Evolutionary conservation across 2,888 invertebrate species (phyloP).

Genomic region (Tenodera sinensis): DNA sequence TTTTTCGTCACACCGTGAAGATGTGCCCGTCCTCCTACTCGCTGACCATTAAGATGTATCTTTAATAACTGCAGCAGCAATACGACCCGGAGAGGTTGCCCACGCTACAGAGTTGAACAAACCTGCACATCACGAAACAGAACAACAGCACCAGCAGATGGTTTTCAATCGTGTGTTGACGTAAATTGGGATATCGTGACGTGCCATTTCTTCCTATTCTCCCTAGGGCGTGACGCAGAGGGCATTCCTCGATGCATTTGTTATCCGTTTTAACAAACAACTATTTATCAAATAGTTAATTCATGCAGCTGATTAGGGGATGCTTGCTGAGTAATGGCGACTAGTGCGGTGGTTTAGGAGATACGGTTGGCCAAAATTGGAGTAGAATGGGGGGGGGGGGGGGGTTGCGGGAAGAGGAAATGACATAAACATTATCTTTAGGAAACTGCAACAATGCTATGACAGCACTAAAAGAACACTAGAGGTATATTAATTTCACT

Average conservation of each 20-base stretch:
- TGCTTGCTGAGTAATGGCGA: neutral
- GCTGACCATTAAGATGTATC: neutral
- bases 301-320: neutral
- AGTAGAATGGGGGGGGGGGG: too few species aligned
- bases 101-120: neutral
- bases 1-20: neutral
- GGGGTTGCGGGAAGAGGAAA: too few species aligned
- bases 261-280: neutral
- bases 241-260: neutral
- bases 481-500: too few species aligned
- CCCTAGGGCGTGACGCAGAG: neutral
- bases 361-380: neutral
- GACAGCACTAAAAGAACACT: too few species aligned
- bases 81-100: neutral
- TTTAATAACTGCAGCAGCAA: neutral
- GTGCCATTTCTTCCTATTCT: neutral
- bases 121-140: neutral
- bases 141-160: neutral
- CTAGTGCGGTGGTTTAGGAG: neutral
- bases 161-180: neutral
- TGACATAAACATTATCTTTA: too few species aligned
- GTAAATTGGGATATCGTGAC: neutral
- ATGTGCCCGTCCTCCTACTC: neutral
- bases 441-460: too few species aligned
- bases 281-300: neutral